Evolutionary conservation across 2,113 vertebrate species (phyloP), one percentile per base, ranked within the genome.

Genomic region (Motacilla alba): DNA sequence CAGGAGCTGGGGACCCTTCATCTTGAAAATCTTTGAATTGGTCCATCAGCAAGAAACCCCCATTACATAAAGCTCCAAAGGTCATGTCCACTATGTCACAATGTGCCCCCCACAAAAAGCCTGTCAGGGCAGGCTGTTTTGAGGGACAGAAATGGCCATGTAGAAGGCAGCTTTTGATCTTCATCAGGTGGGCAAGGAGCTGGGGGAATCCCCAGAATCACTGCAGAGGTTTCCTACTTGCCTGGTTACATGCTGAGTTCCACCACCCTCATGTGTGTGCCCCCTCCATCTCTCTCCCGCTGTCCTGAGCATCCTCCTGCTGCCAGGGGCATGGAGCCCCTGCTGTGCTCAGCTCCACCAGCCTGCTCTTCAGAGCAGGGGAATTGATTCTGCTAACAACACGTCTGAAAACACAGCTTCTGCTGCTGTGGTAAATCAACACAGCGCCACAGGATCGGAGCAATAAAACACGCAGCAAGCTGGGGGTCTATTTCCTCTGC

Each of bases 401-500:
- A 33, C 13, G 0, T 63, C 79, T 93, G 66, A 87, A 90, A 80
- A 83, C 78, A 85, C 35, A 75, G 66, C 17, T 86, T 39, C 89
- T 47, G 90, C 83, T 84, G 83, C 92, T 46, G 90, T 4, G 21
- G 35, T 92, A 95, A 90, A 95, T 96, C 95, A 95, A 68, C 90
- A 83, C 60, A 81, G 85, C 85, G 35, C 94, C 85, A 39, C 83
- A 30, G 94, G 90, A 90, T 78, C 60, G 22, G 80, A 82, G 62
- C 89, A 90, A 94, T 92, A 89, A 93, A 94, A 90, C 75, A 93
- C 0, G 0, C 23, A 95, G 73, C 85, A 89, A 89, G 92, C 91
- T 94, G 96, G 91, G 83, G 85, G 89, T 91, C 92, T 89, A 93
- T 96, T 97, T 96, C 85, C 87, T 90, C 41, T n/a, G 72, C 76